phyloP scores from a whole-genome alignment of 2,797 vertebrate genomes.

The Urophycis tenuis region DNA sequence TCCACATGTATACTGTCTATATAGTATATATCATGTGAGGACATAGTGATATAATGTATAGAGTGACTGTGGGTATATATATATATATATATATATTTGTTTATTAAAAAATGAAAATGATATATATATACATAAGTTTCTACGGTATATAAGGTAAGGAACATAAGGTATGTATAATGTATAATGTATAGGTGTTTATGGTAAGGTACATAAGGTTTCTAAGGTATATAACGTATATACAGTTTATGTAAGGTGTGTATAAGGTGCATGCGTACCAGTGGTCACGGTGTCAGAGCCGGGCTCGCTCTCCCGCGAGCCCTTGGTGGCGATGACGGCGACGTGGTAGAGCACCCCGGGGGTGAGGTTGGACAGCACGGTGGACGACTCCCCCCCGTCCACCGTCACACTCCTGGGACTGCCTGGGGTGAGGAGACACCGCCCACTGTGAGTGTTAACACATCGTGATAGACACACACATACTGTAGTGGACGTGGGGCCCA shows the following conservation, averaged over 20 bases:
- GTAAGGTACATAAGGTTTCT: not conserved
- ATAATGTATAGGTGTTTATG: too few relatives aligned
- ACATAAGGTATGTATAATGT: too few relatives aligned
- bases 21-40: too few relatives aligned
- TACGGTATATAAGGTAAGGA: not conserved
- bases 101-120: too few relatives aligned
- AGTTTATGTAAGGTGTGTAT: too few relatives aligned
- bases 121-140: not conserved
- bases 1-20: too few relatives aligned
- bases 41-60: too few relatives aligned
- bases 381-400: conserved; percentile 75
- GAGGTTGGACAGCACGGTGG: conserved; percentile 75
- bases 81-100: not conserved
- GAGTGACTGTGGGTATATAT: not conserved
- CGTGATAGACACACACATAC: not conserved
- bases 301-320: conserved; percentile 86
- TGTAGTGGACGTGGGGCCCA: not conserved
- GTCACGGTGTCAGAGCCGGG: conserved; percentile 80
- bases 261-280: conserved; percentile 71
- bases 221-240: not conserved
- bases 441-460: not conserved
- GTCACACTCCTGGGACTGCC: conserved; percentile 73
- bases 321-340: conserved; percentile 79
- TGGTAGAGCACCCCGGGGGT: conserved; percentile 82
- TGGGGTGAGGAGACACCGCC: conserved; percentile 42